These are phyloP conservation scores for Oreochromis tanganicae DNA, from an alignment of 2,113 vertebrate species.

Conservation along the genomic window DNA sequence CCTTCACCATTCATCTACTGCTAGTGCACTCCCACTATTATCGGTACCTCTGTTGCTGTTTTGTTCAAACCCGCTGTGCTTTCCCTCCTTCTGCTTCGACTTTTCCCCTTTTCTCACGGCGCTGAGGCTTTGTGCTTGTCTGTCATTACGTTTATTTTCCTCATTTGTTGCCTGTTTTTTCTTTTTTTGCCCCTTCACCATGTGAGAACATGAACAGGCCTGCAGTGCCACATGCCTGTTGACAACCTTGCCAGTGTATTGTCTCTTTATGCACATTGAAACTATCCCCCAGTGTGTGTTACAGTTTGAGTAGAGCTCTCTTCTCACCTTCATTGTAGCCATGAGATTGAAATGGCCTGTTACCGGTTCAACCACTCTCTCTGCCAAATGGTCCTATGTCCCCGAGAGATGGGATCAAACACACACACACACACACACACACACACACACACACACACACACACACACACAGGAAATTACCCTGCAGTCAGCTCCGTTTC, in stretches of 20 bases:
- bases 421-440: not conserved
- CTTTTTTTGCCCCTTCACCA: not conserved
- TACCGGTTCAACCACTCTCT: not conserved
- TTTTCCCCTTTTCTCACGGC: not conserved
- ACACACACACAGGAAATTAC: conserved; percentile 41
- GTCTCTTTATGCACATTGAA: not conserved
- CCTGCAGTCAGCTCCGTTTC: conserved; percentile 58
- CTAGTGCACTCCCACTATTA: conserved; percentile 11
- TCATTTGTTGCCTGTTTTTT: conserved; percentile 2
- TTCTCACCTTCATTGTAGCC: not conserved
- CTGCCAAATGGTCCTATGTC: conserved; percentile 17
- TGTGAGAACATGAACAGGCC: not conserved
- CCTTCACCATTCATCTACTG: conserved; percentile 38
- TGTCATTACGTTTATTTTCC: not conserved
- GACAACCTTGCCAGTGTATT: not conserved
- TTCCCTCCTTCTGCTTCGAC: not conserved
- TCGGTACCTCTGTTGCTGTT: conserved; percentile 28
- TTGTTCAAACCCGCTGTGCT: not conserved
- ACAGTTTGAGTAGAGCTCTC: not conserved
- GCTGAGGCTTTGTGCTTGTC: not conserved
- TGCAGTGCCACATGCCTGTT: not conserved
- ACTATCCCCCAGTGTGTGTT: not conserved
- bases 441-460: not conserved
- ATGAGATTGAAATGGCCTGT: conserved; percentile 24
- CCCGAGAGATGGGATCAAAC: conserved; percentile 1